phyloP scores from a whole-genome alignment of 2,113 vertebrate species.

The Anseranas semipalmata region DNA sequence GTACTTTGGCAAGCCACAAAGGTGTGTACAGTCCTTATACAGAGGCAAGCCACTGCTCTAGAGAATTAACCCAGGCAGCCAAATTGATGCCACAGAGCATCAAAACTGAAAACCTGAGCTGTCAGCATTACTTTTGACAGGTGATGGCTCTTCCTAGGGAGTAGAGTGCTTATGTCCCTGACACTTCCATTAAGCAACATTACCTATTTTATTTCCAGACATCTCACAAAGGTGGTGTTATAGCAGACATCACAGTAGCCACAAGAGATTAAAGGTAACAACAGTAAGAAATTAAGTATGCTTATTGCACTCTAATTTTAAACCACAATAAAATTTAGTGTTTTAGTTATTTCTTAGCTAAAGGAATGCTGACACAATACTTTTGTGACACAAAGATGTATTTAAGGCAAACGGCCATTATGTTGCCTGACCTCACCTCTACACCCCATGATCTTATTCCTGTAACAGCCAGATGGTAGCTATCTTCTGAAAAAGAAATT shows the following conservation, averaged over 20 bases:
- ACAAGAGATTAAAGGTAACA: background rate
- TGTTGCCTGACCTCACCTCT: background rate
- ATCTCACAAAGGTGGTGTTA: background rate
- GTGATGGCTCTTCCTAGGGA: background rate
- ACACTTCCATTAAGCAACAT: background rate
- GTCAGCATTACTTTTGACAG: background rate
- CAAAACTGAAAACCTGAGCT: background rate
- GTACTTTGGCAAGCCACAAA: background rate
- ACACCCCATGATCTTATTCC: background rate
- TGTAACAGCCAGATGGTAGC: background rate
- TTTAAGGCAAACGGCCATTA: background rate
- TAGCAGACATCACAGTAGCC: background rate
- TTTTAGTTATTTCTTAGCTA: background rate
- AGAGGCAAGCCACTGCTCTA: background rate
- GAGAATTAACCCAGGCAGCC: background rate
- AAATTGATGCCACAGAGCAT: background rate
- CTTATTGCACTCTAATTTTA: background rate
- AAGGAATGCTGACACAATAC: background rate
- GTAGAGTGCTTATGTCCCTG: rapidly evolving
- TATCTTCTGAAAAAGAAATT: background rate
- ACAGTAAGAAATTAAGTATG: background rate
- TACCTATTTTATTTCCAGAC: background rate
- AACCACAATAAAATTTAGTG: background rate
- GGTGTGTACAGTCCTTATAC: background rate
- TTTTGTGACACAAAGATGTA: background rate